Conservation (phyloP, 2,888 invertebrate genomes). For the Gari tellinella region DNA sequence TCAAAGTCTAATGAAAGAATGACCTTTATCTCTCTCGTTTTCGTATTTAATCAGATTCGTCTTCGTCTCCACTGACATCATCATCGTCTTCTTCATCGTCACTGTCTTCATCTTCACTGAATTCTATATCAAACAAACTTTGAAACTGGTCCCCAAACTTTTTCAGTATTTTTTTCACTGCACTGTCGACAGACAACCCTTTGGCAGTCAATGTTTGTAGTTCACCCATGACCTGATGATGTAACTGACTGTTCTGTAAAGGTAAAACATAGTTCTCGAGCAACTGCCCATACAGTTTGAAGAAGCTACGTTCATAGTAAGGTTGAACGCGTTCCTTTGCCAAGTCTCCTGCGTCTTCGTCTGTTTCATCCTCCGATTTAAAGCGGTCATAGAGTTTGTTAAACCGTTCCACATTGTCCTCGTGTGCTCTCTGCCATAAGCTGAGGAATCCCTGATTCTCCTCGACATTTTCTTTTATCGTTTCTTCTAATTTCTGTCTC, state of each 20-base stretch:
- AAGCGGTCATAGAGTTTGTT: conserved; percentile 1
- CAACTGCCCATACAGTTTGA: neutral
- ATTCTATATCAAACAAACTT: conserved; percentile 1
- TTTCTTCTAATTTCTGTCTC: neutral
- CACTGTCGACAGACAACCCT: neutral
- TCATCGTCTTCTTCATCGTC: conserved; percentile 11
- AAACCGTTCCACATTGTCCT: neutral
- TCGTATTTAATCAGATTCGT: too few relatives aligned
- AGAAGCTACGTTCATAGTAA: neutral
- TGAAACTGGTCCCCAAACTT: neutral
- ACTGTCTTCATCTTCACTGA: conserved; percentile 2
- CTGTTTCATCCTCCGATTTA: neutral
- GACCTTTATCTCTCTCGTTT: too few relatives aligned
- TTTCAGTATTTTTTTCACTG: conserved; percentile 1
- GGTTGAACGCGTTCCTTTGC: conserved; percentile 1
- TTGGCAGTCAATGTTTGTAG: neutral
- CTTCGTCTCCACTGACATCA: conserved; percentile 10
- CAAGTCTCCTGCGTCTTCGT: neutral
- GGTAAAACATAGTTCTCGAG: neutral
- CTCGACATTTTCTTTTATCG: conserved; percentile 1
- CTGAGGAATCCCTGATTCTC: neutral
- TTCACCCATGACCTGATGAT: neutral
- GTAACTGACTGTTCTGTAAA: conserved; percentile 3
- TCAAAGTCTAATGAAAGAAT: neutral
- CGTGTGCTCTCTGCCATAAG: conserved; percentile 4